Evolutionary conservation across 2,113 vertebrate genomes (phyloP).

Genomic region (Sapayoa aenigma): DNA sequence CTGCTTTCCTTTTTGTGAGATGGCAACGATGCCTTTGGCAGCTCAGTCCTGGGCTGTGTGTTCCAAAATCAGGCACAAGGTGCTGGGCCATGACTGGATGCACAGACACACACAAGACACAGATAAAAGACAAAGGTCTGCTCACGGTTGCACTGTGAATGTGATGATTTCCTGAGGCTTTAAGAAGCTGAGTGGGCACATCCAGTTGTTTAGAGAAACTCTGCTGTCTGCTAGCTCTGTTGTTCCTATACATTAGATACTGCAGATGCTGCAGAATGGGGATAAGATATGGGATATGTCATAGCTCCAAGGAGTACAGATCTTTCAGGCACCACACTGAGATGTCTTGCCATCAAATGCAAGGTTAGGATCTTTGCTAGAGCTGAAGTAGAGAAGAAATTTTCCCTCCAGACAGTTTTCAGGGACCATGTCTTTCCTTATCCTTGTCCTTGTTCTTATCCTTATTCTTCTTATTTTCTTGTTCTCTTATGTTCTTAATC

Average conservation of each 20-base stretch:
- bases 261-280: not conserved
- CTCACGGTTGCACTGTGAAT: accelerated
- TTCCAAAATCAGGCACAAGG: accelerated
- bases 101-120: accelerated
- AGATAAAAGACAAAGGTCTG: not conserved
- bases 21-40: not conserved
- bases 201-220: not conserved
- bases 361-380: not conserved
- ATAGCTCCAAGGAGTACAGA: not conserved
- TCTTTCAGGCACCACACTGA: not conserved
- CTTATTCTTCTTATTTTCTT: too few relatives aligned
- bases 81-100: not conserved
- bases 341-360: not conserved
- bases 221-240: not conserved
- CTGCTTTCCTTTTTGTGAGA: not conserved
- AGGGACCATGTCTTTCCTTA: not conserved
- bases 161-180: not conserved
- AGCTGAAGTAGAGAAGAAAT: not conserved
- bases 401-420: not conserved
- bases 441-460: not conserved
- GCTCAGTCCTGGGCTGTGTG: not conserved
- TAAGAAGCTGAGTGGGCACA: not conserved
- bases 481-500: not conserved
- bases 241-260: accelerated
- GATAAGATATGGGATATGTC: not conserved